A percentile compares a stretch with the other conserved stretches of the same genome.
phyloP scores from a whole-genome alignment of 2,113 vertebrate species.

The Clarias batrachus region DNA sequence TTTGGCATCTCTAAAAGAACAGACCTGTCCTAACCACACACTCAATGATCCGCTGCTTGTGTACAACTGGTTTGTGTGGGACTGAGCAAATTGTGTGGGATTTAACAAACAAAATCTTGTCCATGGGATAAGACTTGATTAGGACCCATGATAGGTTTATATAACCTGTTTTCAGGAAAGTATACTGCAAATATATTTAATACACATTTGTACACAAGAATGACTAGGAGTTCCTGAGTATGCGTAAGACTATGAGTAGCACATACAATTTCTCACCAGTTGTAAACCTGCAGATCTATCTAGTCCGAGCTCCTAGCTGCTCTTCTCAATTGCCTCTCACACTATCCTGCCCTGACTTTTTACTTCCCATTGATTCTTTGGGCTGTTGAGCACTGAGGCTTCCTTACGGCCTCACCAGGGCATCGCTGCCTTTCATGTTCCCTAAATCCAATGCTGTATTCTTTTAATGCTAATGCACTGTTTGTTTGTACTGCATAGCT shows the following conservation, averaged over 20 bases:
- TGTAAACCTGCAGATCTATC: constrained; percentile 13
- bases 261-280: not conserved
- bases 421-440: constrained; percentile 65
- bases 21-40: constrained; percentile 1
- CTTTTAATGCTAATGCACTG: constrained; percentile 59
- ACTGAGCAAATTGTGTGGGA: not conserved
- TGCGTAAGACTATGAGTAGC: not conserved
- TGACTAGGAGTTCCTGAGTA: not conserved
- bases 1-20: constrained; percentile 48
- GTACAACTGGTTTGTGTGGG: not conserved
- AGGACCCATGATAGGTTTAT: not conserved
- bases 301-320: not conserved
- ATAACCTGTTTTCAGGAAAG: not conserved
- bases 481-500: constrained; percentile 62
- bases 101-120: not conserved
- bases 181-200: not conserved
- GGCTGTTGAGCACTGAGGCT: constrained; percentile 54
- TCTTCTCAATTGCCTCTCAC: constrained; percentile 30
- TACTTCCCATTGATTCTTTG: constrained; percentile 58
- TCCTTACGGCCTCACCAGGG: constrained; percentile 55
- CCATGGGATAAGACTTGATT: not conserved
- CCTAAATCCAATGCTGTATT: constrained; percentile 58
- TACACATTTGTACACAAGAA: not conserved
- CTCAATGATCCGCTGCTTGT: not conserved
- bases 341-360: constrained; percentile 52